Evolutionary conservation across 2,888 invertebrate species (phyloP).

Genomic region (Lepidocyrtoides sp.): DNA sequence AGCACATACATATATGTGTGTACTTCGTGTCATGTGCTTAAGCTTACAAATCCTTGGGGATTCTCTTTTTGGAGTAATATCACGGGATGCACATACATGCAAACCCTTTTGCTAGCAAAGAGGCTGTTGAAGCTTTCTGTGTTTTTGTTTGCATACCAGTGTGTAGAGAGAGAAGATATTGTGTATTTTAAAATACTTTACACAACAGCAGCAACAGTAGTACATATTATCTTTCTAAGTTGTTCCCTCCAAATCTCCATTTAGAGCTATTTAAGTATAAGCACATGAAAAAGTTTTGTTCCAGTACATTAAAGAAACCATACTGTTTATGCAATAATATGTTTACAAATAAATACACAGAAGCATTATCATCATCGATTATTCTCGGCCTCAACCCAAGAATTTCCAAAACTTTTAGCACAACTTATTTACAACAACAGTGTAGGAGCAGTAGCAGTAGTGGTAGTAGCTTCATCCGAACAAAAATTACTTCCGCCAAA

Average conservation of each 20-base stretch:
- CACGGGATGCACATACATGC: background rate
- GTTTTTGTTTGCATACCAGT: background rate
- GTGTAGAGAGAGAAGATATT: background rate
- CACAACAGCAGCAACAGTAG: background rate
- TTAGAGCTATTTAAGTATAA: slow-evolving; percentile 37
- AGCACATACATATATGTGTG: no score
- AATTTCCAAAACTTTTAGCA: background rate
- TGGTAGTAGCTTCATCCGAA: background rate
- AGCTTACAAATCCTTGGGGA: slow-evolving; percentile 58
- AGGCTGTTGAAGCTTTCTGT: background rate
- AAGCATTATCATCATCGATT: slow-evolving; percentile 20
- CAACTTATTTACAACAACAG: background rate
- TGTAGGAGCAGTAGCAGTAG: background rate
- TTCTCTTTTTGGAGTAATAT: slow-evolving; percentile 38
- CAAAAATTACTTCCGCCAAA: background rate
- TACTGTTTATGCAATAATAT: slow-evolving; percentile 30
- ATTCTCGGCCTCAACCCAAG: background rate
- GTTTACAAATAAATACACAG: background rate
- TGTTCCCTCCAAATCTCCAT: slow-evolving; percentile 33
- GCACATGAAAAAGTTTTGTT: slow-evolving; percentile 44
- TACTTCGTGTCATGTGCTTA: slow-evolving; percentile 45
- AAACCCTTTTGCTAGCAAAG: background rate
- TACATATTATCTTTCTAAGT: slow-evolving; percentile 18
- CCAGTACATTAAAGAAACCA: slow-evolving; percentile 46
- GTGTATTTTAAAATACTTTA: slow-evolving; percentile 40